Evolutionary conservation across 64 coral and sea anemone genomes (phyloP), one percentile per base, ranked within the genome.

Genomic region (Platygyra sinensis): DNA sequence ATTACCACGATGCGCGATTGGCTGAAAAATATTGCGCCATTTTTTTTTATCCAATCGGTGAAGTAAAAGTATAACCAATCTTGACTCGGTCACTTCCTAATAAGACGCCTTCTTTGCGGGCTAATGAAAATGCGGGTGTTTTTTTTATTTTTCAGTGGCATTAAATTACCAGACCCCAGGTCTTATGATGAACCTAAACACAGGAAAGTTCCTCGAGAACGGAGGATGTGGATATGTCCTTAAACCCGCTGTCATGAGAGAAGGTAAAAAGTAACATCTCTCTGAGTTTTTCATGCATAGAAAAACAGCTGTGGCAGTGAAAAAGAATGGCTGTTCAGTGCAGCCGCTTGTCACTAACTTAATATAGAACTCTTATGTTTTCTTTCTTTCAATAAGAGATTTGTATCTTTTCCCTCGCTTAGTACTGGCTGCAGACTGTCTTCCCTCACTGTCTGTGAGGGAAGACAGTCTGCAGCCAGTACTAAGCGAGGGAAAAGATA

Each of bases 241-340:
- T 33, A 99, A 99, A 55, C 97, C 97, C 12, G 86, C 97, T 28
- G 97, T 99, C 33, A 96, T 99, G 97, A 87, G 97, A 94, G 97
- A 99, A 79, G 94, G 97, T 99, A 96, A 69, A 76, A 77, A 0
- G 3, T 16, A 46, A 57, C 54, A 57, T 57, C 15, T 57, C 54
- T 46, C 3, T 46, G 42, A 46, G 42, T 0, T 46, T 46, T 5
- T 8, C 42, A 46, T 46, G 42, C 42, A 46, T 46, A 8, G 3
- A 46, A 57, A n/a, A 57, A 57, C 15, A 57, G 7, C 8, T 10
- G 7, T 46, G 7, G 54, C 54, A 57, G 10, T 13, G 54, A 2
- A 2, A 12, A 57, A 57, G 15, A 12, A 57, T 57, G 54, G 15
- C 54, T 57, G 54, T 16, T 16, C 54, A 13, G 10, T 57, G 54